A percentile compares a stretch with the other conserved stretches of the same genome.
These are phyloP conservation scores for Eulimnadia texana DNA, from an alignment of 1,140 invertebrate genomes.

Conservation along the genomic window DNA sequence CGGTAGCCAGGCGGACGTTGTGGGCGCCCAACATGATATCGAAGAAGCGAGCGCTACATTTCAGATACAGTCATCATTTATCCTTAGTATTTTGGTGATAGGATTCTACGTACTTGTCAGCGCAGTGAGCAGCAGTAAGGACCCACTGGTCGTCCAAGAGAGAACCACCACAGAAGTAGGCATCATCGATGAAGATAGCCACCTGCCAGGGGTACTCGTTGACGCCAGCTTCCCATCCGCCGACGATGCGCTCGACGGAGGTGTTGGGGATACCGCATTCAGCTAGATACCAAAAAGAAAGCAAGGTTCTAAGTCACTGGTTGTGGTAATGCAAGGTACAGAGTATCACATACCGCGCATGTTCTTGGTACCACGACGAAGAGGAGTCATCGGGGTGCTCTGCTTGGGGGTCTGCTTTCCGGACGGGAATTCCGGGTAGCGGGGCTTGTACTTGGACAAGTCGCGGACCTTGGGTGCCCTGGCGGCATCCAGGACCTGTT, in stretches of 20 bases:
- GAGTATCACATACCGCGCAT: neutral
- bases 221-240: neutral
- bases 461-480: neutral
- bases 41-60: slow-evolving; percentile 1
- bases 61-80: neutral
- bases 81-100: too few relatives aligned
- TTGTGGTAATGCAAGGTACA: neutral
- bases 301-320: too few relatives aligned
- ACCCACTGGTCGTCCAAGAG: slow-evolving; percentile 34
- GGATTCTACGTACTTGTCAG: slow-evolving; percentile 8
- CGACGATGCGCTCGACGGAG: neutral
- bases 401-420: neutral
- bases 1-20: slow-evolving; percentile 7
- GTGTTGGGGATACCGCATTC: neutral
- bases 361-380: neutral
- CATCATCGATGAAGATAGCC: slow-evolving; percentile 27
- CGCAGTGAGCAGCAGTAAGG: slow-evolving; percentile 33
- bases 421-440: neutral
- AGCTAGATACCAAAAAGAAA: too few relatives aligned
- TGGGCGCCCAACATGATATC: slow-evolving; percentile 11
- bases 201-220: slow-evolving; percentile 22
- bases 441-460: neutral
- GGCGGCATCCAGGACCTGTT: neutral
- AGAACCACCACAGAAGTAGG: slow-evolving; percentile 39
- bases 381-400: neutral